A percentile compares a stretch with the other conserved stretches of the same genome.
phyloP scores from a whole-genome alignment of 2,113 vertebrate species.

The Passer domesticus region DNA sequence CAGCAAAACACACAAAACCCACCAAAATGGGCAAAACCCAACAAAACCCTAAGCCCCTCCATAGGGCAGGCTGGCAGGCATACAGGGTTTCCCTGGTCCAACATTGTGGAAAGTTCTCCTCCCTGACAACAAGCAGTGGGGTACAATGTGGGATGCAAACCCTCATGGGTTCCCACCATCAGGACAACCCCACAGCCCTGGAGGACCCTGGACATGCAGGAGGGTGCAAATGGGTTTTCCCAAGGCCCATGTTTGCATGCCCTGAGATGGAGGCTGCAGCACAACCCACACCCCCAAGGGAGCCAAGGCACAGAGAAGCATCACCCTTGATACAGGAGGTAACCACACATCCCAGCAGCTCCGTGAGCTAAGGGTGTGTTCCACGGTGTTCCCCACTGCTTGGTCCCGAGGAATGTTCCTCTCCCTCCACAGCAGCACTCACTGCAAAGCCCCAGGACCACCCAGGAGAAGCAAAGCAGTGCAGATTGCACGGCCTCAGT shows the following conservation, averaged over 20 bases:
- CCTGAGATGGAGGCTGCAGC: not conserved
- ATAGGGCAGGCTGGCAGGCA: not conserved
- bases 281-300: not conserved
- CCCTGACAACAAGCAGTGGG: not conserved
- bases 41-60: not conserved
- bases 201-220: not conserved
- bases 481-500: not conserved
- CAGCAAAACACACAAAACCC: not conserved
- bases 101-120: not conserved
- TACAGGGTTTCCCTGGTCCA: not conserved
- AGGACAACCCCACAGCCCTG: fast-evolving
- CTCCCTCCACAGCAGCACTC: not conserved
- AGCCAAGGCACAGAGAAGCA: not conserved
- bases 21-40: not conserved
- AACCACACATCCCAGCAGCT: not conserved
- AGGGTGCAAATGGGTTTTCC: not conserved
- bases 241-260: fast-evolving
- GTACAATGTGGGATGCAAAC: not conserved
- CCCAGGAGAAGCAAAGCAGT: not conserved
- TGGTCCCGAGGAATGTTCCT: not conserved
- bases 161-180: fast-evolving
- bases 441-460: not conserved
- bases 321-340: fast-evolving
- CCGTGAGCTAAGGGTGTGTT: fast-evolving
- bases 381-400: not conserved